phyloP scores from a whole-genome alignment of 2,113 vertebrate species.

The Salvelinus fontinalis region DNA sequence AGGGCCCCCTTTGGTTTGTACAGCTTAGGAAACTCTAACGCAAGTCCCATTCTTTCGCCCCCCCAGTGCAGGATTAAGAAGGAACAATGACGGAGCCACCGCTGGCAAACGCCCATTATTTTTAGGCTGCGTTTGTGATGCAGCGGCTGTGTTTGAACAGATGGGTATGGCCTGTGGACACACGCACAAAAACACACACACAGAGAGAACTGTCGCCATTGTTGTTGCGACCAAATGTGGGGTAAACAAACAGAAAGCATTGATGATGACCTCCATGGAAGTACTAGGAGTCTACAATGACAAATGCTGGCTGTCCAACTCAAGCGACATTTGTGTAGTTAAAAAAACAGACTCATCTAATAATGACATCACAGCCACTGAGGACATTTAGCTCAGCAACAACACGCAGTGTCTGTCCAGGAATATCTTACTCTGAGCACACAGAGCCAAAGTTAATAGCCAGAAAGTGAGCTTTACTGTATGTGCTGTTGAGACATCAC shows the following conservation, averaged over 20 bases:
- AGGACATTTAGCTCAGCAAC: background rate
- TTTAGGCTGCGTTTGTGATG: constrained; percentile 29
- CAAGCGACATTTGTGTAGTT: too few relatives aligned
- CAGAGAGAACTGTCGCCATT: background rate
- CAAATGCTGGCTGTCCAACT: too few relatives aligned
- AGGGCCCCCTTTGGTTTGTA: constrained; percentile 29
- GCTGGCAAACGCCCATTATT: constrained; percentile 42
- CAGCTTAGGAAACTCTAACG: background rate
- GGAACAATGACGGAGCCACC: constrained; percentile 38
- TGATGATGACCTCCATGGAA: background rate
- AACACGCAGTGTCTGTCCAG: background rate
- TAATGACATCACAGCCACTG: background rate
- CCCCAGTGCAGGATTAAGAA: constrained; percentile 31
- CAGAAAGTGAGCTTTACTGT: constrained; percentile 29
- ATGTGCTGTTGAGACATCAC: constrained; percentile 39
- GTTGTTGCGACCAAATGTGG: background rate
- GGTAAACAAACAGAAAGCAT: background rate
- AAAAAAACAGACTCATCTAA: background rate
- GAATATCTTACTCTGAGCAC: background rate
- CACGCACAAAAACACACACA: too few relatives aligned
- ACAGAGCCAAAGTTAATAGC: constrained; percentile 5
- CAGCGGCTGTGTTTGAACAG: constrained; percentile 41
- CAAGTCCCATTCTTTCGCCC: constrained; percentile 20
- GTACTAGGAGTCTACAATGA: too few relatives aligned
- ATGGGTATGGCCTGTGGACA: constrained; percentile 19